These are phyloP conservation scores for Drosophila borborema DNA, from an alignment of 2,888 invertebrate genomes.

Conservation along the genomic window DNA sequence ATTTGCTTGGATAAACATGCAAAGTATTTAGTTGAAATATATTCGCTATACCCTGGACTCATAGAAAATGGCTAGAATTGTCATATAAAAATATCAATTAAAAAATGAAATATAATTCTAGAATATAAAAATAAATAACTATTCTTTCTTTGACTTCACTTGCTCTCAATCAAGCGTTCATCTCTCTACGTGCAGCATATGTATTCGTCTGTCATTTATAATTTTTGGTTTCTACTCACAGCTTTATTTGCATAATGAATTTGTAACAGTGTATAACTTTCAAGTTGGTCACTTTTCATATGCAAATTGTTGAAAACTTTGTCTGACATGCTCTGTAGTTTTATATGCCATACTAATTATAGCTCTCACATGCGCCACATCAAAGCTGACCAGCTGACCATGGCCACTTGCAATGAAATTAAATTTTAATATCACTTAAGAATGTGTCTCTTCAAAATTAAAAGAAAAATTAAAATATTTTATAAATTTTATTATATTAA, in stretches of 20 bases:
- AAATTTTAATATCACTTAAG: conserved; percentile 13
- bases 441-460: neutral
- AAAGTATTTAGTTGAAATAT: neutral
- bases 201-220: neutral
- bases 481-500: no score
- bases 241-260: conserved; percentile 10
- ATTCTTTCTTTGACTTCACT: neutral
- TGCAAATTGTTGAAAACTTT: conserved; percentile 3
- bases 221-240: neutral
- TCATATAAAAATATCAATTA: neutral
- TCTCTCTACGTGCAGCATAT: neutral
- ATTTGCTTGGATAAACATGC: neutral
- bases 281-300: conserved; percentile 11
- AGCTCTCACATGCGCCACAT: conserved; percentile 4
- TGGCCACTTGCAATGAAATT: neutral
- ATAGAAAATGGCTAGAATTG: neutral
- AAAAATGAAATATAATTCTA: neutral
- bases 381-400: conserved; percentile 7
- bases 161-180: fast-evolving
- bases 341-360: conserved; percentile 1
- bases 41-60: neutral
- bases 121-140: neutral
- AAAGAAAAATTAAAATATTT: neutral
- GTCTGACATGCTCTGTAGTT: neutral
- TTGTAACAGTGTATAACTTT: conserved; percentile 8